Conservation (phyloP, 2,888 invertebrate genomes). For the Monoplex corrugatus region DNA sequence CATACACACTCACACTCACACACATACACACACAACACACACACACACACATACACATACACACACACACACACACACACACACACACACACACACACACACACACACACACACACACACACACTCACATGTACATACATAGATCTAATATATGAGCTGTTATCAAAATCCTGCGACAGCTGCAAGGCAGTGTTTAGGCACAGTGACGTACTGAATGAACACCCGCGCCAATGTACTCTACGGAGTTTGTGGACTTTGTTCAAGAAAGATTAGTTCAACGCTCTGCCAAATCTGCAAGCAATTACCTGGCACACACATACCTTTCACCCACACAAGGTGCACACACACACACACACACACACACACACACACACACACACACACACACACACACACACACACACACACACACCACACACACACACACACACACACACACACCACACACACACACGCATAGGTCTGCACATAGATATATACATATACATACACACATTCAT, state of each 20-base stretch:
- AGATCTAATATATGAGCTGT: no score
- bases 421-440: neutral
- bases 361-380: neutral
- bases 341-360: neutral
- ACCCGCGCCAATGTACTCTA: no score
- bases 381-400: neutral
- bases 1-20: neutral
- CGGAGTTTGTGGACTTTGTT: no score
- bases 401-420: neutral
- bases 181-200: no score
- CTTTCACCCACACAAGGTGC: neutral
- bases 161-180: no score
- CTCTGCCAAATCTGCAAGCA: no score
- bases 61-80: neutral
- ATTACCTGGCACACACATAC: neutral
- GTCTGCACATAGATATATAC: neutral
- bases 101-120: conserved; percentile 13
- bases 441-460: neutral
- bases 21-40: neutral
- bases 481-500: no score
- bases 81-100: conserved; percentile 1
- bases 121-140: neutral
- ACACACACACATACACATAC: neutral
- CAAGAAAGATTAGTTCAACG: no score
- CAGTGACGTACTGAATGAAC: no score